Evolutionary conservation across 1,140 invertebrate species (phyloP).

Genomic region (Aphidius gifuensis): DNA sequence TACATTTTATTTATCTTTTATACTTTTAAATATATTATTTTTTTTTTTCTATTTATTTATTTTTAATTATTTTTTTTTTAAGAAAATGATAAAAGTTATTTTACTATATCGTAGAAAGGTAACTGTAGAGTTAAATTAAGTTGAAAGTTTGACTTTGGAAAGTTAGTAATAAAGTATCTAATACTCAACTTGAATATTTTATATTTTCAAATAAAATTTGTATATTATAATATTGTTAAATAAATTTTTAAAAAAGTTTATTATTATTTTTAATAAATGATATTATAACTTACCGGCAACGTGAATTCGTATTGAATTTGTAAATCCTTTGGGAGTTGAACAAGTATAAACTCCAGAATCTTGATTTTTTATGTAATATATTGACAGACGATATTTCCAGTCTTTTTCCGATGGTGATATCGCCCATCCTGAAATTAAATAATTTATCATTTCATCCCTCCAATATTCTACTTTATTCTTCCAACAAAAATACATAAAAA

Average conservation of each 20-base stretch:
- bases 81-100: too few species aligned
- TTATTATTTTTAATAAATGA: not conserved
- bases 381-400: conserved; percentile 77
- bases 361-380: conserved; percentile 76
- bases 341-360: conserved; percentile 84
- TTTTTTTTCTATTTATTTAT: too few species aligned
- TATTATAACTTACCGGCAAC: conserved; percentile 66
- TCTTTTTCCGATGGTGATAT: conserved; percentile 71
- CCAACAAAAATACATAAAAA: not conserved
- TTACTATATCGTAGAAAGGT: too few species aligned
- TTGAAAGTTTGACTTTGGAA: too few species aligned
- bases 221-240: too few species aligned
- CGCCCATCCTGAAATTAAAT: conserved; percentile 67
- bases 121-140: too few species aligned
- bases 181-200: not conserved
- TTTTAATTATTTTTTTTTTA: too few species aligned
- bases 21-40: too few species aligned
- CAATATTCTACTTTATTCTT: not conserved
- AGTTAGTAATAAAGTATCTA: not conserved
- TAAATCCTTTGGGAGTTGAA: conserved; percentile 72
- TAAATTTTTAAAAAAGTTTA: too few species aligned
- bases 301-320: conserved; percentile 74
- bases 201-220: not conserved
- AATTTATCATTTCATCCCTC: not conserved
- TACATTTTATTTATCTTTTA: too few species aligned